A percentile compares a stretch with the other conserved stretches of the same genome.
These are phyloP conservation scores for Leptoteleia sp. DNA, from an alignment of 1,140 invertebrate genomes.

Conservation along the genomic window DNA sequence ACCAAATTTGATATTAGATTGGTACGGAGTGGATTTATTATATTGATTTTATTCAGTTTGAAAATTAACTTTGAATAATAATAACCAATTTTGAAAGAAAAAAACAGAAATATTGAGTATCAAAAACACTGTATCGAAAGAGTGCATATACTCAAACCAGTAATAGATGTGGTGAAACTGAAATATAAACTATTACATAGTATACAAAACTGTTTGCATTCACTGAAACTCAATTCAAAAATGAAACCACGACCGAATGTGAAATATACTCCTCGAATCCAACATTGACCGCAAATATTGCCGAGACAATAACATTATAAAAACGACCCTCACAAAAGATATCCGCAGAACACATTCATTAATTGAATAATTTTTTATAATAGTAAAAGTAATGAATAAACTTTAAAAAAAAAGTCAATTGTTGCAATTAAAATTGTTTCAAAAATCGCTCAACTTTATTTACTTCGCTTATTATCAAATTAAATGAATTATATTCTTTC, in stretches of 20 bases:
- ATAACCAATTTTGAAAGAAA: not conserved
- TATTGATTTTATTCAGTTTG: too few species aligned
- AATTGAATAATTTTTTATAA: slow-evolving; percentile 16
- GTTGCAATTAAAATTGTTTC: too few species aligned
- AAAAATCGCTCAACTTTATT: too few species aligned
- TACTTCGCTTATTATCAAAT: too few species aligned
- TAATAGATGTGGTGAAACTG: slow-evolving; percentile 23
- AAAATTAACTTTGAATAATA: not conserved
- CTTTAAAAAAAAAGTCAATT: too few species aligned
- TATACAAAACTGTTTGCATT: slow-evolving; percentile 32
- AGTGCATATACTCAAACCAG: slow-evolving; percentile 3
- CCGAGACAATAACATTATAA: slow-evolving; percentile 43
- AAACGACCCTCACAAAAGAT: slow-evolving; percentile 20
- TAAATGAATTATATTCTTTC: too few species aligned
- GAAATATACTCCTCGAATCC: slow-evolving; percentile 29
- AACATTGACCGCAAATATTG: slow-evolving; percentile 43
- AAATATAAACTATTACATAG: slow-evolving; percentile 46
- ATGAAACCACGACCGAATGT: slow-evolving; percentile 42
- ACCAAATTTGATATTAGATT: too few species aligned
- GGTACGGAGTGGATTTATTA: too few species aligned
- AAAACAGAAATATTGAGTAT: slow-evolving; percentile 14
- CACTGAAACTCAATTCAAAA: slow-evolving; percentile 47
- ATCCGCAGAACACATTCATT: slow-evolving; percentile 11
- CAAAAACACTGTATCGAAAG: slow-evolving; percentile 20
- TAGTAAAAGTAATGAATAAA: too few species aligned